phyloP scores from a whole-genome alignment of 2,113 vertebrate genomes.

The Rana temporaria region DNA sequence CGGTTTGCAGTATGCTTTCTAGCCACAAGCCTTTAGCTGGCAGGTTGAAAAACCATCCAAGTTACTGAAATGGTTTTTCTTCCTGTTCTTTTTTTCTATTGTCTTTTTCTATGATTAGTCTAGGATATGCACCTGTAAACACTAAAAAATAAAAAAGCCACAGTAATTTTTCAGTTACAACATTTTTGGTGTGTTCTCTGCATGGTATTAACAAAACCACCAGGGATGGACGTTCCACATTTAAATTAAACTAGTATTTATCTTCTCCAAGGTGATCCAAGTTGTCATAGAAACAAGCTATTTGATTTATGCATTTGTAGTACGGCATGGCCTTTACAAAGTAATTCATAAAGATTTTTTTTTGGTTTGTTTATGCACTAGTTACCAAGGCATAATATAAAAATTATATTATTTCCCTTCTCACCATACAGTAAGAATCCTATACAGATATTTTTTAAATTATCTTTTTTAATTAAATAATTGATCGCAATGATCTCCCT shows the following conservation, averaged over 20 bases:
- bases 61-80: too few relatives aligned
- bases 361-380: too few relatives aligned
- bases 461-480: too few relatives aligned
- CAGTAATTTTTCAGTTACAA: slow-evolving; percentile 2
- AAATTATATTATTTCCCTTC: too few relatives aligned
- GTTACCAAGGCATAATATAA: too few relatives aligned
- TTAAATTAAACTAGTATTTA: slow-evolving; percentile 51
- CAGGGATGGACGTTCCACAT: slow-evolving; percentile 33
- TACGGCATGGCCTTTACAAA: slow-evolving; percentile 21
- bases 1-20: too few relatives aligned
- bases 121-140: background rate
- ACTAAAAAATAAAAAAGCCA: background rate
- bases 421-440: too few relatives aligned
- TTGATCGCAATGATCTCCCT: too few relatives aligned
- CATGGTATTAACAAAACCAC: slow-evolving; percentile 41
- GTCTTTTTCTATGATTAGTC: too few relatives aligned
- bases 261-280: slow-evolving; percentile 47
- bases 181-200: slow-evolving; percentile 5
- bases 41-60: too few relatives aligned
- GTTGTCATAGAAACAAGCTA: slow-evolving; percentile 53
- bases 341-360: slow-evolving; percentile 15
- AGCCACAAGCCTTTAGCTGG: too few relatives aligned
- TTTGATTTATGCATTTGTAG: slow-evolving; percentile 25
- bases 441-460: too few relatives aligned
- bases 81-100: background rate